A percentile compares a stretch with the other conserved stretches of the same genome.
Conservation (phyloP, 2,113 vertebrate genomes). For the Theropithecus gelada region DNA sequence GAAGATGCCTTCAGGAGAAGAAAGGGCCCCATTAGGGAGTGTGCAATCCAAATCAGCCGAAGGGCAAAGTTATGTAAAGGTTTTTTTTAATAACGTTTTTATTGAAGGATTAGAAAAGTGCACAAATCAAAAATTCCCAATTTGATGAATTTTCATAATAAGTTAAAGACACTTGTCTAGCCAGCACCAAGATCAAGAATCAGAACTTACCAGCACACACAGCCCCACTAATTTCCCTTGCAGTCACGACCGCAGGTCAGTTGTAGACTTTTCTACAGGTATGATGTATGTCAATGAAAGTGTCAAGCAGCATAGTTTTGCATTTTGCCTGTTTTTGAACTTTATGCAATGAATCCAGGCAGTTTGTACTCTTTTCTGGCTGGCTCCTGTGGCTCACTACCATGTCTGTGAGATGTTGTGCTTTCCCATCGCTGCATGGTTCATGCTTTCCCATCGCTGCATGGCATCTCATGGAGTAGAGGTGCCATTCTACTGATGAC, state of each 20-base stretch:
- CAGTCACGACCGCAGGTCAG: background rate
- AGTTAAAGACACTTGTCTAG: background rate
- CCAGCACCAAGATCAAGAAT: background rate
- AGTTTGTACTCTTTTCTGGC: background rate
- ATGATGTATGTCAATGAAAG: fast-evolving
- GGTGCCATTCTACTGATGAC: fast-evolving
- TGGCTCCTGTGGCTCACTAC: fast-evolving
- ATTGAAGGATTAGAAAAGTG: background rate
- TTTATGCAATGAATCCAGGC: background rate
- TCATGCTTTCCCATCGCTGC: fast-evolving
- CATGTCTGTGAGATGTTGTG: background rate
- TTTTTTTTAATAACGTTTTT: background rate
- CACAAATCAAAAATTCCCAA: background rate
- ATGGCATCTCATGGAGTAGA: fast-evolving
- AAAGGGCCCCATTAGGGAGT: background rate
- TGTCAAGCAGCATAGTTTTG: background rate
- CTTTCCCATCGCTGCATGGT: fast-evolving
- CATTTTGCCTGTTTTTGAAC: background rate
- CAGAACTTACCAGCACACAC: background rate
- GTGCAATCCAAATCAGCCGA: background rate
- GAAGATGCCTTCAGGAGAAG: background rate
- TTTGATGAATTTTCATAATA: background rate
- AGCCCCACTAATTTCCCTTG: too few species aligned
- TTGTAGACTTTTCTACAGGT: background rate
- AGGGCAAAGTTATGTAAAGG: too few species aligned